Percentiles rank a stretch among this genome's conserved stretches.
phyloP scores from a whole-genome alignment of 1,140 invertebrate genomes.

The Aphidius ervi region DNA sequence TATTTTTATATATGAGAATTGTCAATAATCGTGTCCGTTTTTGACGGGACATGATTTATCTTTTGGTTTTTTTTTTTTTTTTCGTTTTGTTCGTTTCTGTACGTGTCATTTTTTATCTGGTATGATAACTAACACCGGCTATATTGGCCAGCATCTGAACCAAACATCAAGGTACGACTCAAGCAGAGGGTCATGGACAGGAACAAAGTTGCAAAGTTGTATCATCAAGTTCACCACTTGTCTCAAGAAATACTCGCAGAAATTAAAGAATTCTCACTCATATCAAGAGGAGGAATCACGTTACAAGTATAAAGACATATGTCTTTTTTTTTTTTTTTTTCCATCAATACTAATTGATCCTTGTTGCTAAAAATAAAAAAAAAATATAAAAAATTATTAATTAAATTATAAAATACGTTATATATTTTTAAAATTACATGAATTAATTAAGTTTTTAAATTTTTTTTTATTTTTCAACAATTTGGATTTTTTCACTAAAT shows the following conservation, averaged over 20 bases:
- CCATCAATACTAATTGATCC: not conserved
- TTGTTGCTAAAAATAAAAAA: not conserved
- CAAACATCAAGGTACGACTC: conserved; percentile 93
- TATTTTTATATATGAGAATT: too few relatives aligned
- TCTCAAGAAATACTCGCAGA: conserved; percentile 62
- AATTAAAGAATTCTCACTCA: conserved; percentile 72
- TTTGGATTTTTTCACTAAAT: too few relatives aligned
- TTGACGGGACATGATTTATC: too few relatives aligned
- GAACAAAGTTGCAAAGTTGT: conserved; percentile 56
- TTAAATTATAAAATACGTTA: not conserved
- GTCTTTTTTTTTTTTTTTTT: conserved; percentile 38
- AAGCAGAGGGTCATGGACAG: conserved; percentile 93
- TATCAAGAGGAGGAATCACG: conserved; percentile 71
- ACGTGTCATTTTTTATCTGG: conserved; percentile 19
- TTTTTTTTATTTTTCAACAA: too few relatives aligned
- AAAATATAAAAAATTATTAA: not conserved
- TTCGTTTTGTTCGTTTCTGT: conserved; percentile 20
- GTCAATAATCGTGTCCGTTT: too few relatives aligned
- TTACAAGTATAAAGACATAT: conserved; percentile 83
- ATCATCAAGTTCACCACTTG: conserved; percentile 71
- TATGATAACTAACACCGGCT: conserved; percentile 46
- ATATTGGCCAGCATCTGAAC: conserved; percentile 83
- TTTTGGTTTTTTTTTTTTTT: too few relatives aligned
- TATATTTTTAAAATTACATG: too few relatives aligned
- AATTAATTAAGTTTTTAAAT: too few relatives aligned